Evolutionary conservation across 2,113 vertebrate genomes (phyloP).

Genomic region (Dasyornis broadbenti): DNA sequence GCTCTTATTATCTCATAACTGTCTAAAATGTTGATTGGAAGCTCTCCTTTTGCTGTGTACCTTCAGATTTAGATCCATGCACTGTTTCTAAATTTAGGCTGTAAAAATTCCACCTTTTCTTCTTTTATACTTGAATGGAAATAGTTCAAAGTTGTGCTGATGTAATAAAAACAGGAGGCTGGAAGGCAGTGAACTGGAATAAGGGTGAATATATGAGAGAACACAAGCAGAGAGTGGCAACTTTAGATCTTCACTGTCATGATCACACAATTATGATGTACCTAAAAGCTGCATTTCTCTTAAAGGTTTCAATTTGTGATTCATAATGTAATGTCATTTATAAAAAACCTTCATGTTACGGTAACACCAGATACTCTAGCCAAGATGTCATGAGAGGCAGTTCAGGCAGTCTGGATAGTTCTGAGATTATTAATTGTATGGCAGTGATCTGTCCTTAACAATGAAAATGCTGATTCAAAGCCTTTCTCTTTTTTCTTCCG

Average conservation of each 20-base stretch:
- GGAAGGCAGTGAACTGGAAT: neutral
- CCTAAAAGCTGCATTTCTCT: neutral
- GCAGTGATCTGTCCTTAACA: neutral
- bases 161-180: constrained; percentile 1
- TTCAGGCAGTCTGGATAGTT: neutral
- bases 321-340: neutral
- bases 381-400: neutral
- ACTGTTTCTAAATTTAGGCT: neutral
- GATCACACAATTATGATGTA: neutral
- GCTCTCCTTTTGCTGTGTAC: neutral
- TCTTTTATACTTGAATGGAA: constrained; percentile 5
- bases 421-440: neutral
- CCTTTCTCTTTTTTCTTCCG: neutral
- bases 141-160: constrained; percentile 3
- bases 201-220: neutral
- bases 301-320: neutral
- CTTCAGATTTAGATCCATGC: neutral
- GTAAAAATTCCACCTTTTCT: neutral
- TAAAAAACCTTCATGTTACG: neutral
- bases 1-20: neutral
- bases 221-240: neutral
- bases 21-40: neutral
- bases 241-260: neutral
- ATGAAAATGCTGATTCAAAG: neutral
- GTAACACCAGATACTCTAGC: neutral